Evolutionary conservation across 2,888 invertebrate genomes (phyloP), one percentile per base, ranked within the genome.

Genomic region (Pollenia angustigena): DNA sequence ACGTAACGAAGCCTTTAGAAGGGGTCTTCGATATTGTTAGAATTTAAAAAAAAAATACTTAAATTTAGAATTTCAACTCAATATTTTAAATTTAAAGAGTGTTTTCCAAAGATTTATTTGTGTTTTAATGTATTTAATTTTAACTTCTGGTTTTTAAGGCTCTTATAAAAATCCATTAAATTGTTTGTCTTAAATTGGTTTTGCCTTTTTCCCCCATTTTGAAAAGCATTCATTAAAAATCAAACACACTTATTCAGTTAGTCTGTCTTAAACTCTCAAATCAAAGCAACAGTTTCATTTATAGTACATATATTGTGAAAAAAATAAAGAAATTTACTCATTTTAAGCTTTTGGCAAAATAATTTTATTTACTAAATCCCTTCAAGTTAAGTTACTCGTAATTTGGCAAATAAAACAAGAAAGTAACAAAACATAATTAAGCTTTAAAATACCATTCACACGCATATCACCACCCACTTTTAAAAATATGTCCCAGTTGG

Each of bases 331-430:
- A 64, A 18, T 18, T 50, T 14, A 32, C 40, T 16, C 0, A 40
- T 48, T 50, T 68, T 32, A 50, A 68, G 68, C 68, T 40, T 68
- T 7, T 68, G 40, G 50, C 16, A 68, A 68, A 32, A 50, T 68
- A 68, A 68, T 32, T 68, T 68, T 52, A 68, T 50, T 68, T 68
- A 14, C 11, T 40, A 75, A 75, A 62, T 62, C 75, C 48, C 50
- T 62, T 75, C 40, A 75, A 50, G 54, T 75, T 52, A 50, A 75
- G 16, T 75, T 64, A 64, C 64, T 75, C 32, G 23, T 75, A 40
- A 75, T 64, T 75, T 75, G 64, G 48, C 62, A 48, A 75, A 42
- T 50, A 62, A 40, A 42, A 32, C 9, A 54, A 56, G n/a, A 44
- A 71, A 54, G 11, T 42, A 8, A 54, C 14, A 16, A 44, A 69